Conservation (phyloP, 2,113 vertebrate species). For the Ellobius talpinus region DNA sequence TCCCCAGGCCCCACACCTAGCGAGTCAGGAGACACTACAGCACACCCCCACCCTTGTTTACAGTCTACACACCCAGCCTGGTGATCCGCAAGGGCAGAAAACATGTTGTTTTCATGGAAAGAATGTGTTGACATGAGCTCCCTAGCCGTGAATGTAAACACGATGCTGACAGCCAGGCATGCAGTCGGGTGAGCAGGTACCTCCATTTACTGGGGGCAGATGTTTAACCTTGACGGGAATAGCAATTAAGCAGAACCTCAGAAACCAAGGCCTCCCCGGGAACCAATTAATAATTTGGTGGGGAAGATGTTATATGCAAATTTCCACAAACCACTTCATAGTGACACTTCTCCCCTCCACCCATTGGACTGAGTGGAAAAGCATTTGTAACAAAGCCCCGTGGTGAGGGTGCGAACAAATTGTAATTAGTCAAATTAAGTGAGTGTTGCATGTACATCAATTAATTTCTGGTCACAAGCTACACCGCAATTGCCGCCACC, state of each 20-base stretch:
- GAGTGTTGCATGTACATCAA: constrained; percentile 63
- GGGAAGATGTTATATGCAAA: constrained; percentile 62
- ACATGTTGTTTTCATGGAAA: constrained; percentile 65
- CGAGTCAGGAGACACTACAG: too few species aligned
- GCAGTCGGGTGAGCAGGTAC: constrained; percentile 5
- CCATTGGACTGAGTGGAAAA: constrained; percentile 37
- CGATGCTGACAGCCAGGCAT: neutral
- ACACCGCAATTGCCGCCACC: neutral
- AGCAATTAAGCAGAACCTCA: constrained; percentile 75
- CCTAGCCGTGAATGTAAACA: constrained; percentile 77
- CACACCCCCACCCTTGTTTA: constrained; percentile 12
- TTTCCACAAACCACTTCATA: constrained; percentile 40
- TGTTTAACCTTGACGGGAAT: constrained; percentile 66
- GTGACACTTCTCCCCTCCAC: neutral
- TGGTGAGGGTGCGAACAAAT: constrained; percentile 55
- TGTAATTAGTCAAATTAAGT: constrained; percentile 78
- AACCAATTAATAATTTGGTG: constrained; percentile 79
- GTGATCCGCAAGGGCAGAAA: neutral
- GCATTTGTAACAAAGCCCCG: constrained; percentile 64
- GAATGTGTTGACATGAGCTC: constrained; percentile 69
- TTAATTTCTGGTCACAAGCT: constrained; percentile 72
- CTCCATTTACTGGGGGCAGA: constrained; percentile 31
- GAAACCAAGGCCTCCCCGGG: constrained; percentile 53
- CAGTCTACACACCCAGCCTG: neutral
- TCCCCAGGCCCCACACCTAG: neutral